phyloP scores from a whole-genome alignment of 1,140 invertebrate genomes.

The Stegodyphus dumicola region DNA sequence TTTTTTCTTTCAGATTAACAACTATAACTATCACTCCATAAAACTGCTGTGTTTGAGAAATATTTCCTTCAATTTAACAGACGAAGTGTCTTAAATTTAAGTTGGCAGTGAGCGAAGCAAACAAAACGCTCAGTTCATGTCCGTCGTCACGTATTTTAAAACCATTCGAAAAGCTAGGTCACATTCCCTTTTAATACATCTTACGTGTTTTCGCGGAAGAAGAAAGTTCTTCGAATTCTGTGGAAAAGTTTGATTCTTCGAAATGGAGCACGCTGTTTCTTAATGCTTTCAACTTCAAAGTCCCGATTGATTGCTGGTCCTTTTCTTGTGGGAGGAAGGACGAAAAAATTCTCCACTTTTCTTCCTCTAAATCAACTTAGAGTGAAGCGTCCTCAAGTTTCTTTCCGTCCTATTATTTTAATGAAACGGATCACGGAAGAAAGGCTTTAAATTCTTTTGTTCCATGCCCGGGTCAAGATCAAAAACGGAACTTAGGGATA shows the following conservation, averaged over 20 bases:
- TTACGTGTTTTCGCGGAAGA: not conserved
- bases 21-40: no score
- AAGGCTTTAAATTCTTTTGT: not conserved
- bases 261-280: not conserved
- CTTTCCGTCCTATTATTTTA: not conserved
- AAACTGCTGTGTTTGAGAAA: no score
- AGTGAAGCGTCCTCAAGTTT: slow-evolving; percentile 19
- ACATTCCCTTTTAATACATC: not conserved
- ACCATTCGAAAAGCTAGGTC: not conserved
- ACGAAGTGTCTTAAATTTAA: no score
- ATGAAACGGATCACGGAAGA: slow-evolving; percentile 6
- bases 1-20: no score
- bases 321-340: not conserved
- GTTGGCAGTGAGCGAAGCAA: no score
- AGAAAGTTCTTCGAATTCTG: not conserved
- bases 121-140: no score
- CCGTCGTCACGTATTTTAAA: not conserved
- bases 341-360: slow-evolving; percentile 30
- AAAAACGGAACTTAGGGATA: no score
- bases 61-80: no score
- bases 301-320: slow-evolving; percentile 22
- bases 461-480: not conserved
- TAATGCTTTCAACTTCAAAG: slow-evolving; percentile 45
- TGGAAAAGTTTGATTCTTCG: not conserved
- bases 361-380: slow-evolving; percentile 44